Percentiles rank a stretch among this genome's conserved stretches.
Conservation (phyloP, 2,113 vertebrate genomes). For the Nymphicus hollandicus region DNA sequence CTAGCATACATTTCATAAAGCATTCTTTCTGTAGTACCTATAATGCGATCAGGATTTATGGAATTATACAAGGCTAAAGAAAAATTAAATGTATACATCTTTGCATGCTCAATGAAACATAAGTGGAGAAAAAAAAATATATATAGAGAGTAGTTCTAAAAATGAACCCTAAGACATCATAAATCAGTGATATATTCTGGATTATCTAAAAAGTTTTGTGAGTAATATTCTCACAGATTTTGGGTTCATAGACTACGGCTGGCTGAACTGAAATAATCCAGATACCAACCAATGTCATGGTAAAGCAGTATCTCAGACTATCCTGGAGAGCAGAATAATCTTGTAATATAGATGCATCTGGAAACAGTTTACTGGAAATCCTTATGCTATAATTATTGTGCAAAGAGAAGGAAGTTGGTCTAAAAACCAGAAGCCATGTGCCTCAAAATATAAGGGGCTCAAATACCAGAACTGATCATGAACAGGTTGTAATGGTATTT, state of each 20-base stretch:
- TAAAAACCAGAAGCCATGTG: background rate
- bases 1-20: background rate
- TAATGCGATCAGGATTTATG: background rate
- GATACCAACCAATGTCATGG: background rate
- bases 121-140: background rate
- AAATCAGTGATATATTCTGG: background rate
- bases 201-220: background rate
- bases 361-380: background rate
- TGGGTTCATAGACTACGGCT: background rate
- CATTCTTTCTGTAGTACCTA: background rate
- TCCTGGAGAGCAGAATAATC: background rate
- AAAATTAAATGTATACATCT: background rate
- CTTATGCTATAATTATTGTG: background rate
- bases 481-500: background rate
- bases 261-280: background rate
- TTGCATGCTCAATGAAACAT: background rate
- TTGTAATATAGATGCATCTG: background rate
- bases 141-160: background rate
- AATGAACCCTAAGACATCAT: background rate
- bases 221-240: background rate
- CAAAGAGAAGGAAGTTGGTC: background rate
- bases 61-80: background rate
- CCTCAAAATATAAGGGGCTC: background rate
- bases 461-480: background rate
- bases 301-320: background rate